A percentile compares a stretch with the other conserved stretches of the same genome.
Conservation (phyloP, 2,113 vertebrate species). For the Amphiprion percula region DNA sequence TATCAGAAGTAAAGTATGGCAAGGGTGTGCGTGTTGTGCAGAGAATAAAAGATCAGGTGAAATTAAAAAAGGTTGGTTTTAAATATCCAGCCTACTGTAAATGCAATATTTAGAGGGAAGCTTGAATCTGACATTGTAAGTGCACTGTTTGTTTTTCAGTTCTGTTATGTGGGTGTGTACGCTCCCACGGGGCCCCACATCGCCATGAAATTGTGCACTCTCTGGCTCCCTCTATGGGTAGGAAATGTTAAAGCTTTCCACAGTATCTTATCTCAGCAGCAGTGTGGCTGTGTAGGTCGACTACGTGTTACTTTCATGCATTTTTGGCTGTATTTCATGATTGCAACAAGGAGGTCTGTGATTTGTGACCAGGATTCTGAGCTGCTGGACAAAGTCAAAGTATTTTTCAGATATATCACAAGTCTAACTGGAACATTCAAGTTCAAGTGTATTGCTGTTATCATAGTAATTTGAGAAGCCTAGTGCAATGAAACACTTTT, state of each 20-base stretch:
- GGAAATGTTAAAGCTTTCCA: constrained; percentile 35
- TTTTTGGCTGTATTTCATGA: not conserved
- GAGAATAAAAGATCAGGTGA: constrained; percentile 16
- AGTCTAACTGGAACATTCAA: not conserved
- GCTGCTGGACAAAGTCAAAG: not conserved
- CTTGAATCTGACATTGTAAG: constrained; percentile 33
- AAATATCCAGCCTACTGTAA: constrained; percentile 35
- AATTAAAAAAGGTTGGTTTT: constrained; percentile 48
- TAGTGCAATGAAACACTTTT: not conserved
- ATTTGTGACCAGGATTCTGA: not conserved
- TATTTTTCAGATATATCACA: not conserved
- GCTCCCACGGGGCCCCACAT: constrained; percentile 54
- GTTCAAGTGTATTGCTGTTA: not conserved
- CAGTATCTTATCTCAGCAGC: constrained; percentile 1
- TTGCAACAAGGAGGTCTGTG: not conserved
- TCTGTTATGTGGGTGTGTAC: constrained; percentile 67
- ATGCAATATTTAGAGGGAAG: constrained; percentile 54
- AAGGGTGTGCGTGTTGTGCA: constrained; percentile 2
- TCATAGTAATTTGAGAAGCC: not conserved
- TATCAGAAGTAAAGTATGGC: not conserved
- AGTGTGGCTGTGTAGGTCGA: not conserved
- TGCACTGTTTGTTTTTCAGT: constrained; percentile 35
- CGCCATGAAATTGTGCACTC: constrained; percentile 55
- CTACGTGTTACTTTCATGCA: not conserved
- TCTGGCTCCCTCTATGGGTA: constrained; percentile 80